Percentiles rank a stretch among this genome's conserved stretches.
Conservation (phyloP, 2,888 invertebrate genomes). For the Cactoblastis cactorum region DNA sequence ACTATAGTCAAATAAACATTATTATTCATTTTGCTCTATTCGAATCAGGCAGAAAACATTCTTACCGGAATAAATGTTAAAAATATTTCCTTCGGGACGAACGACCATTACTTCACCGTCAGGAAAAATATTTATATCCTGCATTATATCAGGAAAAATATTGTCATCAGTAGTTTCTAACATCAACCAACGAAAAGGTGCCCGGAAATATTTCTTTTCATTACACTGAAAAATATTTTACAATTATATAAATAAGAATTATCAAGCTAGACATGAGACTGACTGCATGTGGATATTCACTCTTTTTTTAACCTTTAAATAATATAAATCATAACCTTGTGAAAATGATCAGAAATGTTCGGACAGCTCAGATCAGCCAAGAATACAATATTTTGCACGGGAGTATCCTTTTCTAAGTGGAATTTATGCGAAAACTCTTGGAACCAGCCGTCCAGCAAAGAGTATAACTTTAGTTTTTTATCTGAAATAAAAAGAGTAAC, state of each 20-base stretch:
- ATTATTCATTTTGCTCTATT: too few species aligned
- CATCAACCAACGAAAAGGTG: constrained; percentile 62
- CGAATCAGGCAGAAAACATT: neutral
- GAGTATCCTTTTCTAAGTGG: constrained; percentile 26
- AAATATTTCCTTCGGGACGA: constrained; percentile 25
- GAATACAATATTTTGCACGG: constrained; percentile 49
- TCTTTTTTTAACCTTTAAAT: too few species aligned
- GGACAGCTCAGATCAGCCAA: constrained; percentile 52
- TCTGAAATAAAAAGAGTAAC: constrained; percentile 34
- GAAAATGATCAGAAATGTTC: constrained; percentile 36
- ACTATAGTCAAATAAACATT: too few species aligned
- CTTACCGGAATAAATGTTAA: constrained; percentile 48
- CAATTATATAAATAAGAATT: too few species aligned
- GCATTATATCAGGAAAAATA: constrained; percentile 32
- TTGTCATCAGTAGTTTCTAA: constrained; percentile 26
- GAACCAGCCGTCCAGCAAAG: constrained; percentile 25
- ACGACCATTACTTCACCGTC: constrained; percentile 52
- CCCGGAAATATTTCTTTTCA: constrained; percentile 39
- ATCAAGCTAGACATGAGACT: too few species aligned
- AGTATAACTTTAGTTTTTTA: constrained; percentile 41
- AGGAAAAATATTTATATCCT: constrained; percentile 40
- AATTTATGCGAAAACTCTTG: neutral
- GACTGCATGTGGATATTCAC: too few species aligned
- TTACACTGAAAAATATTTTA: constrained; percentile 38
- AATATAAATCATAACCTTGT: too few species aligned